Percentiles rank a stretch among this genome's conserved stretches.
Evolutionary conservation across 2,797 vertebrate genomes (phyloP).

Genomic region (Carapus acus): DNA sequence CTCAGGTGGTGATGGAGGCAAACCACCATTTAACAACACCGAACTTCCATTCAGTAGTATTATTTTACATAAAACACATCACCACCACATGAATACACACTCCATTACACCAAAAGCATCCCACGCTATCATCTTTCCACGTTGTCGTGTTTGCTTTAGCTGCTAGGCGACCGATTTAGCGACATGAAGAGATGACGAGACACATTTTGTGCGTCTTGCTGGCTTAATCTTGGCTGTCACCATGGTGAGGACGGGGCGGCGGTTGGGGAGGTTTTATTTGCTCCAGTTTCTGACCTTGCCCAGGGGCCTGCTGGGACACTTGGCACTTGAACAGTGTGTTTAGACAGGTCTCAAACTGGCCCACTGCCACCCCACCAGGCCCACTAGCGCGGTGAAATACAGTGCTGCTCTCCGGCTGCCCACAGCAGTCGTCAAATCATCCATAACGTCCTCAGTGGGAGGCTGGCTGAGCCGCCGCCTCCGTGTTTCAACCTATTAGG

Average conservation of each 20-base stretch:
- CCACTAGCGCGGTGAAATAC: constrained; percentile 56
- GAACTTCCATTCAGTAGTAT: too few species aligned
- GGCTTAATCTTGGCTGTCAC: not conserved
- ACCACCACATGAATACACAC: too few species aligned
- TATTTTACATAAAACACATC: too few species aligned
- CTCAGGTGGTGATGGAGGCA: not conserved
- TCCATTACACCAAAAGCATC: too few species aligned
- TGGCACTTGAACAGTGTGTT: constrained; percentile 31
- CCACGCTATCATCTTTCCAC: too few species aligned
- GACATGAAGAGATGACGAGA: not conserved
- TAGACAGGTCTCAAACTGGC: constrained; percentile 41
- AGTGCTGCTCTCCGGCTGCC: constrained; percentile 43
- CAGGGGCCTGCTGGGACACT: constrained; percentile 32
- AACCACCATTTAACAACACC: too few species aligned
- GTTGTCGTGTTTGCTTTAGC: too few species aligned
- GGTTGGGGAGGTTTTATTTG: constrained; percentile 28
- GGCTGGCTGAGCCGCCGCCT: constrained; percentile 19
- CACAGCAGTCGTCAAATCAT: constrained; percentile 53
- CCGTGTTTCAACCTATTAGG: constrained; percentile 16
- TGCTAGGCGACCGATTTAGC: not conserved
- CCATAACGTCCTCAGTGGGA: constrained; percentile 40
- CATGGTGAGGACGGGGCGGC: constrained; percentile 10
- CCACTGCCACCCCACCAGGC: constrained; percentile 28
- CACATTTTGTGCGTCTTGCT: not conserved
- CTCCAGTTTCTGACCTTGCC: constrained; percentile 39